Base-by-base conservation (phyloP, 2,797 vertebrate genomes). In the Hirundo rustica region DNA sequence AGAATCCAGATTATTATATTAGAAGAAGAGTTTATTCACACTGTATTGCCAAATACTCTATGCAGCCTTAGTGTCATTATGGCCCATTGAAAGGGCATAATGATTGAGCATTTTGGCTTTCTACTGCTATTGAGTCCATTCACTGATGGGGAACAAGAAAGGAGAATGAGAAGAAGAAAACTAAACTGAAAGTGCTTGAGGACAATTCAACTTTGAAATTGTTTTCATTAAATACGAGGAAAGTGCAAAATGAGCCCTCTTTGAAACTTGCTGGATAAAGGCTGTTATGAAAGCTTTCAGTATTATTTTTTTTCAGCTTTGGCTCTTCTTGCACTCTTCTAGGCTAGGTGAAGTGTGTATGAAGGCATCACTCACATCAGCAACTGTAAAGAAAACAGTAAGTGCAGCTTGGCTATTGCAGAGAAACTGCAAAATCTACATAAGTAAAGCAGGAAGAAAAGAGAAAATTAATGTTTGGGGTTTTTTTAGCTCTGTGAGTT, bases 121-220 rank as follows among this genome's bases (percentile, higher is more conserved):
- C 71, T 73, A 45, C 42, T 84, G 13, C 67, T 87, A 29, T 82
- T 90, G 77, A 88, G n/a, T 34, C 57, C 64, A 25, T 73, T 88
- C 53, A 90, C 32, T 64, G 71, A 40, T 50, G 48, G 22, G 32
- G 71, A 94, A 36, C 20, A 58, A 75, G 79, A 86, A 86, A 77
- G 38, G 50, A 88, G 54, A 72, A 58, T 48, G 47, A 86, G 62
- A 71, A 79, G 58, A 77, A 72, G 70, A 79, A 89, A 94, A 73
- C 73, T 88, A 90, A 95, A 86, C 81, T 12, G 12, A 77, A 84
- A 92, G 73, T 85, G 27, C 85, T 88, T 76, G 82, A 85, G 53
- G 75, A 93, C 77, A 90, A 73, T 71, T 86, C 81, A 92, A 32
- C 45, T 88, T 88, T 68, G 60, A 79, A 88, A 92, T 50, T 50